Evolutionary conservation across 1,140 invertebrate genomes (phyloP), one percentile per base, ranked within the genome.

Genomic region (Orchestia grillus): DNA sequence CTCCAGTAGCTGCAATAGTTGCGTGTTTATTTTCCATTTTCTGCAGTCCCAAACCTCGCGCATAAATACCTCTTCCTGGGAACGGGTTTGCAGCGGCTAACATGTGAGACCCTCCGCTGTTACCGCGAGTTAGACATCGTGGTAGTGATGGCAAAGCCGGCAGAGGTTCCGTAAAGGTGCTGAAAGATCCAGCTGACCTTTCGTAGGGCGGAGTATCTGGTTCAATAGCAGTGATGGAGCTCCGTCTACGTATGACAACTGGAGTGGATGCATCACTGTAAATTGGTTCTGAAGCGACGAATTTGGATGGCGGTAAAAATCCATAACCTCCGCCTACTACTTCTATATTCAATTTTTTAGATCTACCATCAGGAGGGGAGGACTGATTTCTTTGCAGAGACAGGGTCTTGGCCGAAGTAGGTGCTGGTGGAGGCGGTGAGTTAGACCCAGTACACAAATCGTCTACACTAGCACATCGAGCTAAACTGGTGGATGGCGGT

Each of bases 201-300:
- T 97, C 96, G 92, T 97, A 97, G 40, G 96, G 96, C 19, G 96
- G 96, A 28, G 96, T 97, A 95, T 97, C 96, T 8, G 96, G 96
- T 91, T 97, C 96, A 42, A 97, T 96, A 3, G 96, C 96, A 19
- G 96, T 97, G 40, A 97, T 96, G 16, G 96, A 97, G 62, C 96
- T 97, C 28, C 96, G 96, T 94, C 96, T 94, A 92, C 96, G 96
- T 94, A 97, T 97, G 43, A 96, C 96, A 44, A 97, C 96, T 1
- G 96, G 96, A 87, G 96, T 97, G 88, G 96, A 97, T 77, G 96
- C 96, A 87, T 97, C 96, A 53, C 96, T 97, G 96, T 97, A 97
- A 42, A 97, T 96, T 42, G 96, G 96, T 96, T 97, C 96, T 0
- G 96, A 97, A 41, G 96, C 96, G 57, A 97, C 96, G 92, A 97